A percentile compares a stretch with the other conserved stretches of the same genome.
Evolutionary conservation across 2,113 vertebrate genomes (phyloP).

Genomic region (Mixornis gularis): DNA sequence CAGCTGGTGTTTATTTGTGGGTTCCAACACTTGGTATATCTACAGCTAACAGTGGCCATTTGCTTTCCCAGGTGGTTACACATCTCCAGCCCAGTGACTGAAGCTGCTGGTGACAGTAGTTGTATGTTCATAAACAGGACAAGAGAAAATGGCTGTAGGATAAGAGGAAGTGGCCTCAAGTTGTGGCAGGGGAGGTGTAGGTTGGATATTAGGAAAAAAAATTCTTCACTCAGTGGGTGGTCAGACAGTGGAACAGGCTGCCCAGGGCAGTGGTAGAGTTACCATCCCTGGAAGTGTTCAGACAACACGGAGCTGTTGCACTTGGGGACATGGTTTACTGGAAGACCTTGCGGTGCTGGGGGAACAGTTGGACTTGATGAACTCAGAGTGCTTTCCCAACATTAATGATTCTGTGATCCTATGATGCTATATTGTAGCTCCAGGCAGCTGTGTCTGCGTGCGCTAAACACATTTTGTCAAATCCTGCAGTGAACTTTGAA

Average conservation of each 20-base stretch:
- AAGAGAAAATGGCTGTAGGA: background rate
- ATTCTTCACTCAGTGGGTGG: background rate
- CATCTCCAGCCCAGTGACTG: background rate
- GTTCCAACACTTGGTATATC: background rate
- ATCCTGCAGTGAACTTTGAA: conserved; percentile 89
- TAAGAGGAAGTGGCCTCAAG: background rate
- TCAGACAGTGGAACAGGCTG: background rate
- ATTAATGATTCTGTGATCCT: background rate
- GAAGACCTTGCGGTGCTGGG: background rate
- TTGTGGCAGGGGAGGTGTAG: background rate
- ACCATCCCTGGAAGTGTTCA: background rate
- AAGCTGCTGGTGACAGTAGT: background rate
- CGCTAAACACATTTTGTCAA: background rate
- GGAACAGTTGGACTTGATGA: background rate
- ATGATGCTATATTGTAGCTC: background rate
- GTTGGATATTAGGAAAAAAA: background rate
- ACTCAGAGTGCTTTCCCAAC: background rate
- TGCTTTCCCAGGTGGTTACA: background rate
- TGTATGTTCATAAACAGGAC: background rate
- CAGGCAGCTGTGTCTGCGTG: background rate
- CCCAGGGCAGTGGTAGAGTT: background rate
- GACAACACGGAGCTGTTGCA: background rate
- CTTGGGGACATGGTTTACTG: background rate
- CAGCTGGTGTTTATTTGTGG: background rate
- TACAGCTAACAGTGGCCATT: background rate